Percentiles rank a stretch among this genome's conserved stretches.
Conservation (phyloP, 2,888 invertebrate genomes). For the Drosophila eohydei region DNA sequence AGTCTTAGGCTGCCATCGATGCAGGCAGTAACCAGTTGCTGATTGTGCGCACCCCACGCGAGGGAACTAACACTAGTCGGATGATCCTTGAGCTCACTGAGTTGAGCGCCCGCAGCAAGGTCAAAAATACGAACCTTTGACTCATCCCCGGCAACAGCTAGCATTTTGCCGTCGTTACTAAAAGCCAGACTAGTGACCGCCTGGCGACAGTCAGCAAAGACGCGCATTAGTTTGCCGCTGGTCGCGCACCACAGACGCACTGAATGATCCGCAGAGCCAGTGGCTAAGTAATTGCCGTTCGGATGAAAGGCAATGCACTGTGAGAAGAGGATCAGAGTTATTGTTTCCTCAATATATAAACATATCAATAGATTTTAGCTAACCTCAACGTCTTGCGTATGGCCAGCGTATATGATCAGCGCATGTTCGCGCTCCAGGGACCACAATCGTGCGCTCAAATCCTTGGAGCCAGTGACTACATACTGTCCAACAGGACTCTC, state of each 20-base stretch:
- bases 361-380: conserved; percentile 73
- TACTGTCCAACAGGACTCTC: conserved; percentile 90
- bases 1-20: conserved; percentile 88
- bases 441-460: conserved; percentile 95
- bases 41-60: conserved; percentile 87
- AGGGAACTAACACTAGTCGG: conserved; percentile 86
- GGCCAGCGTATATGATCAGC: conserved; percentile 94
- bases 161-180: conserved; percentile 92
- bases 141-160: conserved; percentile 93
- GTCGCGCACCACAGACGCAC: conserved; percentile 94
- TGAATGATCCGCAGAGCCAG: conserved; percentile 95
- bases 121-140: conserved; percentile 89
- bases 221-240: conserved; percentile 92
- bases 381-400: conserved; percentile 94
- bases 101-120: conserved; percentile 87
- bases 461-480: conserved; percentile 94
- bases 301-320: conserved; percentile 92
- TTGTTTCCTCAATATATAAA: background rate
- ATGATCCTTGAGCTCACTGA: conserved; percentile 87
- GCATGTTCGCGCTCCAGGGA: conserved; percentile 91
- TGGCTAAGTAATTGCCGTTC: conserved; percentile 94
- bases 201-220: conserved; percentile 91
- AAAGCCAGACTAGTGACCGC: conserved; percentile 92
- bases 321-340: background rate
- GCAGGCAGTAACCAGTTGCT: conserved; percentile 89